Conservation (phyloP, 2,888 invertebrate species). For the Iselma pallidipennis region DNA sequence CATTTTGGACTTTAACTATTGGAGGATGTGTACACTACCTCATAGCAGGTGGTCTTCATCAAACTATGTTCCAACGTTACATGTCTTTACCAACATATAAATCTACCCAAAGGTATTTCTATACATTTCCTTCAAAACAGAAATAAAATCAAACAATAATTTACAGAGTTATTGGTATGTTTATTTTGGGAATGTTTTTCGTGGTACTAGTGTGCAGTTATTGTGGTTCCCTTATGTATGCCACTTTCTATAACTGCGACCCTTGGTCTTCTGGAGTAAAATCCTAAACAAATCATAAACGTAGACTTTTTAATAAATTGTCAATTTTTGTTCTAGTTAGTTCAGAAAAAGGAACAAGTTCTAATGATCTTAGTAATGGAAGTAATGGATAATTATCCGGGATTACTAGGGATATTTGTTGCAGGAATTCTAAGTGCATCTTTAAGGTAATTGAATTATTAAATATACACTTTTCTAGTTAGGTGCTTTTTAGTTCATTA, state of each 20-base stretch:
- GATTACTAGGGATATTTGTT: slow-evolving; percentile 4
- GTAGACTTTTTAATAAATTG: background rate
- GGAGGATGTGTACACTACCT: slow-evolving; percentile 79
- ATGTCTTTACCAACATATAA: slow-evolving; percentile 71
- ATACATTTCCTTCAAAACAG: background rate
- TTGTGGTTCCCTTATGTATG: background rate
- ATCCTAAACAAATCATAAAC: background rate
- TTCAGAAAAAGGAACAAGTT: background rate
- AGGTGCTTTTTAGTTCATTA: slow-evolving; percentile 65
- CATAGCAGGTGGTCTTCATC: slow-evolving; percentile 77
- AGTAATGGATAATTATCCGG: background rate
- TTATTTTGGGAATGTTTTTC: slow-evolving; percentile 64
- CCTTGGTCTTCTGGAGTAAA: background rate
- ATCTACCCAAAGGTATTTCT: slow-evolving; percentile 60
- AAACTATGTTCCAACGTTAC: slow-evolving; percentile 84
- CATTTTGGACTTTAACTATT: slow-evolving; percentile 73
- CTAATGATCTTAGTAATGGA: background rate
- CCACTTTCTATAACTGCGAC: background rate
- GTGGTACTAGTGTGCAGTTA: slow-evolving; percentile 65
- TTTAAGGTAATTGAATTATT: slow-evolving; percentile 65
- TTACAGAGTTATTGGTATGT: slow-evolving; percentile 65
- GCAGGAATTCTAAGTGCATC: slow-evolving; percentile 87
- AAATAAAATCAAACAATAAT: background rate
- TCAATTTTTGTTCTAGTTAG: slow-evolving; percentile 54
- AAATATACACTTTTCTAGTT: background rate